phyloP scores from a whole-genome alignment of 2,888 invertebrate species.

The Paralinhomoeus sp. region DNA sequence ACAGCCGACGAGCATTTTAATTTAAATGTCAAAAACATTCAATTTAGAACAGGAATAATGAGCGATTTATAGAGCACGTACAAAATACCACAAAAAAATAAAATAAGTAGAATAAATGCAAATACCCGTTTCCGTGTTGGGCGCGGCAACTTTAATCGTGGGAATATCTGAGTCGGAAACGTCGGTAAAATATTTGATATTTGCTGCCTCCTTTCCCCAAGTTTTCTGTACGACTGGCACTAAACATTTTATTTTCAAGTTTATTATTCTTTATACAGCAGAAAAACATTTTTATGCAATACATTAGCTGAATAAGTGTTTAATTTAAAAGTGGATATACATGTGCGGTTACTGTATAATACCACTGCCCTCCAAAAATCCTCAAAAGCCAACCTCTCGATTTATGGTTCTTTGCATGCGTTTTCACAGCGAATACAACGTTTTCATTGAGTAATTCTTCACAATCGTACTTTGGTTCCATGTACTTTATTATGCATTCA shows the following conservation, averaged over 20 bases:
- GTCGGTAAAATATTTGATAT: slow-evolving; percentile 61
- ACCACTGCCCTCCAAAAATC: too few species aligned
- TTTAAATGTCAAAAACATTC: too few species aligned
- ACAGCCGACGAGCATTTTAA: too few species aligned
- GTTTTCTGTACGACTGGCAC: slow-evolving; percentile 54
- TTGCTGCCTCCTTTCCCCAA: slow-evolving; percentile 49
- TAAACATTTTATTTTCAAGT: slow-evolving; percentile 9
- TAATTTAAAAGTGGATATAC: neutral
- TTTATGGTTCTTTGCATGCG: slow-evolving; percentile 56
- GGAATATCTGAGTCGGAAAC: slow-evolving; percentile 42
- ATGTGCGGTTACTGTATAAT: too few species aligned
- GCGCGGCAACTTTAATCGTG: slow-evolving; percentile 43
- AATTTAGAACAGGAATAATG: slow-evolving; percentile 1
- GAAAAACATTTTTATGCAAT: neutral
- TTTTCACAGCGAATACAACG: slow-evolving; percentile 67
- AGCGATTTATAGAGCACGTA: neutral
- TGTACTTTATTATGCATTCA: too few species aligned
- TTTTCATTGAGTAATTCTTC: slow-evolving; percentile 38
- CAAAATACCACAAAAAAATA: neutral
- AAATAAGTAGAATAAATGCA: neutral
- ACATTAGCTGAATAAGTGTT: neutral
- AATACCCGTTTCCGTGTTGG: slow-evolving; percentile 52
- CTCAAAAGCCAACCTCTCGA: slow-evolving; percentile 36
- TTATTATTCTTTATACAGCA: too few species aligned
- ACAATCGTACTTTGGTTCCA: slow-evolving; percentile 36